Evolutionary conservation across 2,797 vertebrate genomes (phyloP).

Genomic region (Poliocrania exsul): DNA sequence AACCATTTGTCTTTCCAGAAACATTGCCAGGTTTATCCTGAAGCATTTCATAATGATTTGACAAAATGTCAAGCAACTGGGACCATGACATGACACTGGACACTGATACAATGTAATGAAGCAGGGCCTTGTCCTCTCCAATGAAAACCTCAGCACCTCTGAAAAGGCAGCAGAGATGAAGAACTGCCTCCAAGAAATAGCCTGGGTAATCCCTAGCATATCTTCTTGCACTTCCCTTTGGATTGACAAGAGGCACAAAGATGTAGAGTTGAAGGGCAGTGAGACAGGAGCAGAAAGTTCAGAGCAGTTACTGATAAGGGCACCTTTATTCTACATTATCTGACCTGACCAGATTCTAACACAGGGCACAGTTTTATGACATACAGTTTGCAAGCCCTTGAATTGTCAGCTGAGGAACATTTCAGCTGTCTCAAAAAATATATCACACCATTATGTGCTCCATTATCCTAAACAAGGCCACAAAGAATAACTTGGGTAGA

Average conservation of each 20-base stretch:
- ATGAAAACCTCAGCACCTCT: not conserved
- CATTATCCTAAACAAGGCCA: not conserved
- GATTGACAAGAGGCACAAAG: not conserved
- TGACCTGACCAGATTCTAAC: not conserved
- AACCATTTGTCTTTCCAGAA: not conserved
- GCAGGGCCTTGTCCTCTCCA: not conserved
- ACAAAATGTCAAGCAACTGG: not conserved
- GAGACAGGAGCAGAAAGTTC: not conserved
- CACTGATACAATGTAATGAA: not conserved
- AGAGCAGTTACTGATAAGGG: not conserved
- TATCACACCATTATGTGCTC: not conserved
- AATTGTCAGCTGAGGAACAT: not conserved
- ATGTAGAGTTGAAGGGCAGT: not conserved
- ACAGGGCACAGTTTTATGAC: not conserved
- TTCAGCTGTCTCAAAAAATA: not conserved
- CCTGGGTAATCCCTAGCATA: not conserved
- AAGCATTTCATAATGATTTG: not conserved
- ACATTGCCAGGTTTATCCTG: not conserved
- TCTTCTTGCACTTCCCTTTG: not conserved
- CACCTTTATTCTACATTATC: not conserved
- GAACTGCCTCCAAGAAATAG: not conserved
- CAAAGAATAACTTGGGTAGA: not conserved
- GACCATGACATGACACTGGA: accelerated
- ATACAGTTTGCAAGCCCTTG: not conserved
- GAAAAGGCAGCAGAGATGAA: not conserved